Evolutionary conservation across 2,113 vertebrate species (phyloP).

Genomic region (Typhlomys cinereus): DNA sequence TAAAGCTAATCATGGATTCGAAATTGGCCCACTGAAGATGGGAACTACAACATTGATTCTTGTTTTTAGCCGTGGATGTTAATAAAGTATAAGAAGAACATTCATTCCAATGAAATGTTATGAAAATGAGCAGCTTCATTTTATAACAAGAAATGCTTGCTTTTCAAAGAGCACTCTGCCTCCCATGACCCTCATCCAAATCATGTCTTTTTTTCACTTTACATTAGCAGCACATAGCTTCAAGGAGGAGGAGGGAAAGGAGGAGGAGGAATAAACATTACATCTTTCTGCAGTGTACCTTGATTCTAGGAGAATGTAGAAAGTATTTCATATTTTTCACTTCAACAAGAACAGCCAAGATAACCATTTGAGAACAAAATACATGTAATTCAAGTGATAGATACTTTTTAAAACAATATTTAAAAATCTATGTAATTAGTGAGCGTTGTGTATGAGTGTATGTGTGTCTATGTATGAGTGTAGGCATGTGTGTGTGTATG

Average conservation of each 20-base stretch:
- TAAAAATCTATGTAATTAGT: too few species aligned
- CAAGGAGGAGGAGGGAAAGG: background rate
- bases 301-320: background rate
- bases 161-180: background rate
- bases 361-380: background rate
- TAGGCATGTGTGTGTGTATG: too few species aligned
- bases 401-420: too few species aligned
- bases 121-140: conserved; percentile 31
- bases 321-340: background rate
- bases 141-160: background rate
- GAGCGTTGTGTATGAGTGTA: too few species aligned
- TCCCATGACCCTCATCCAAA: conserved; percentile 38
- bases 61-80: background rate
- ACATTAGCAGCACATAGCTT: background rate
- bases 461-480: too few species aligned
- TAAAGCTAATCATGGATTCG: conserved; percentile 69
- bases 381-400: conserved; percentile 12
- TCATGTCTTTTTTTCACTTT: background rate
- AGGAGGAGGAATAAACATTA: background rate
- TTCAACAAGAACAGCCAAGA: background rate
- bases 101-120: conserved; percentile 66
- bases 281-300: background rate
- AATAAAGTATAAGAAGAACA: conserved; percentile 68
- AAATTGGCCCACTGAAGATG: conserved; percentile 65
- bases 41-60: conserved; percentile 38